These are phyloP conservation scores for Meandrina meandrites DNA, from an alignment of 92 coral and sea anemone species.

Conservation along the genomic window DNA sequence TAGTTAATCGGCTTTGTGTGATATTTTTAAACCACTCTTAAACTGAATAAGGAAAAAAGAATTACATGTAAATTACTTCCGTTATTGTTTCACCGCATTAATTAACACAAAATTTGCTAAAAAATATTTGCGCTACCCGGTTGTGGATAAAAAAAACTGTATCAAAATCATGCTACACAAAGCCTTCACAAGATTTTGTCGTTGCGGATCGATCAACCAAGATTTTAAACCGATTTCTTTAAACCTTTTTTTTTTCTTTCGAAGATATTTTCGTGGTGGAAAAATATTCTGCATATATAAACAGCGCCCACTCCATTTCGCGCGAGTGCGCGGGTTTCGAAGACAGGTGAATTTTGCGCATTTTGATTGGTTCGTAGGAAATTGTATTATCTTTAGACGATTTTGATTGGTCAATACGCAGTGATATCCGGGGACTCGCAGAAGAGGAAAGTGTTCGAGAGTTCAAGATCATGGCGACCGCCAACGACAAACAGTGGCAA, in stretches of 20 bases:
- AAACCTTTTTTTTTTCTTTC: not conserved
- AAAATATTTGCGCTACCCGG: not conserved
- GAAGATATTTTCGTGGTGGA: not conserved
- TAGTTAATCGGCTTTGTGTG: not conserved
- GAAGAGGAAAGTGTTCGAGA: constrained; percentile 66
- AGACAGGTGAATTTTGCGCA: constrained; percentile 81
- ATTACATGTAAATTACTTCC: not conserved
- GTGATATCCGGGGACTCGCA: constrained; percentile 75
- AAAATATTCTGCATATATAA: not conserved
- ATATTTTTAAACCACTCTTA: not conserved
- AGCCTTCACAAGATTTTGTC: not conserved
- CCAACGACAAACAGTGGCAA: constrained; percentile 98
- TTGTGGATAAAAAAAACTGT: not conserved
- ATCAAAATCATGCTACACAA: not conserved
- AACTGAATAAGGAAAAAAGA: not conserved
- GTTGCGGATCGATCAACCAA: not conserved
- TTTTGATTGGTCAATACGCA: constrained; percentile 64
- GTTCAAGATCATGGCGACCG: constrained; percentile 94
- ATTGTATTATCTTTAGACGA: constrained; percentile 48
- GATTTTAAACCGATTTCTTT: not conserved
- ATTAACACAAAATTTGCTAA: not conserved
- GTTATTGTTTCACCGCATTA: not conserved
- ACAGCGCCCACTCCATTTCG: constrained; percentile 47
- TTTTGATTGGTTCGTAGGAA: constrained; percentile 67
- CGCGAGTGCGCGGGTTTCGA: constrained; percentile 32